phyloP scores from a whole-genome alignment of 30 jellyfish, hydroid and myxozoan genomes.

The Sanderia malayensis region DNA sequence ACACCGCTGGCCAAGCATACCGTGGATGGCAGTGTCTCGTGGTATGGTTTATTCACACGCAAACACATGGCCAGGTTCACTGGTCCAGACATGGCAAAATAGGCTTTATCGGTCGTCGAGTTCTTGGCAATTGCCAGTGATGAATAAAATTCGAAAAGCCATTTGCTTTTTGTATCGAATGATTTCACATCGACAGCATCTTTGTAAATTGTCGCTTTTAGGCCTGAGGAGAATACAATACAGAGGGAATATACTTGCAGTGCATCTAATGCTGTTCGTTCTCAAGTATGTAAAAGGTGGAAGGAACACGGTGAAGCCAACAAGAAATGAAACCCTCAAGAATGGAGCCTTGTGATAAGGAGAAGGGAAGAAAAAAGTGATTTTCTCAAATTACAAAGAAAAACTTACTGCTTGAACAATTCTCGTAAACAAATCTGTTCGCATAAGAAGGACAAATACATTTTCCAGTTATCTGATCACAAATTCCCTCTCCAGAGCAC shows the following conservation, averaged over 20 bases:
- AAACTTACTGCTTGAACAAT: conserved; percentile 37
- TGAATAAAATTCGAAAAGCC: not conserved
- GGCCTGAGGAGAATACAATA: too few species aligned
- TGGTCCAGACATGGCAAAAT: conserved; percentile 27
- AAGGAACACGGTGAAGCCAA: too few species aligned
- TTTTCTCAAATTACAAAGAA: too few species aligned
- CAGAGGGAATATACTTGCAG: too few species aligned
- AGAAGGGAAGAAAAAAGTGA: too few species aligned
- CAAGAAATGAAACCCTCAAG: too few species aligned
- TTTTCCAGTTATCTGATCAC: conserved; percentile 42
- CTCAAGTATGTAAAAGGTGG: too few species aligned
- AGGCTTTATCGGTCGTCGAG: not conserved
- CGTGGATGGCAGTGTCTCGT: not conserved
- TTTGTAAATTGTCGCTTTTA: conserved; percentile 13
- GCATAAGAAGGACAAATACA: conserved; percentile 58
- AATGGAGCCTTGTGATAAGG: too few species aligned
- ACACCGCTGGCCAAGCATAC: conserved; percentile 15
- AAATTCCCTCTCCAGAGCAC: conserved; percentile 18
- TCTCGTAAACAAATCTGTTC: conserved; percentile 24
- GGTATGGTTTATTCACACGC: not conserved
- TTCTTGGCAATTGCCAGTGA: not conserved
- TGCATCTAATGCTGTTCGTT: too few species aligned
- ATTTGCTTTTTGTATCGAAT: conserved; percentile 16
- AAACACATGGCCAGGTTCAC: conserved; percentile 29
- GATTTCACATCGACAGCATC: not conserved